Evolutionary conservation across 2,888 invertebrate genomes (phyloP).

Genomic region (Agrypnus murinus): DNA sequence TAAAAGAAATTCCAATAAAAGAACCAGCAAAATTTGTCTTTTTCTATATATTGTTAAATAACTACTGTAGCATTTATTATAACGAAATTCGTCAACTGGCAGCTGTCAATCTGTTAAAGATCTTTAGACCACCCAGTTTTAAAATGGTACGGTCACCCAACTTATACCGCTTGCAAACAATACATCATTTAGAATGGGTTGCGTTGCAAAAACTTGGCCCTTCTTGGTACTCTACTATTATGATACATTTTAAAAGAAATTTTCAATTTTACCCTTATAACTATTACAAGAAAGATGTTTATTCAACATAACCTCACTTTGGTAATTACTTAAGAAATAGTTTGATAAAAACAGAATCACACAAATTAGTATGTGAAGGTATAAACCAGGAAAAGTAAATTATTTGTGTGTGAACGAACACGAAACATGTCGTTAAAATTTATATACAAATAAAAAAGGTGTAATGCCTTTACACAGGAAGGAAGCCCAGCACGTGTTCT

Average conservation of each 20-base stretch:
- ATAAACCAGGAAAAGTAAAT: constrained; percentile 2
- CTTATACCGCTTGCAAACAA: constrained; percentile 53
- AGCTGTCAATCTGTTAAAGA: constrained; percentile 55
- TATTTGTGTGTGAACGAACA: constrained; percentile 20
- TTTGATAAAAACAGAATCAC: neutral
- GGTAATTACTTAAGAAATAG: too few relatives aligned
- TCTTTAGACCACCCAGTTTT: constrained; percentile 54
- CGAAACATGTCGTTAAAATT: constrained; percentile 3
- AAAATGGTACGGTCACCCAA: constrained; percentile 50
- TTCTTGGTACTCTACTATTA: constrained; percentile 28
- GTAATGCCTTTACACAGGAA: too few relatives aligned
- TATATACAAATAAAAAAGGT: too few relatives aligned
- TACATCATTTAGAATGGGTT: constrained; percentile 52
- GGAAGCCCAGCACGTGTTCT: too few relatives aligned
- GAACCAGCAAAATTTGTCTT: neutral
- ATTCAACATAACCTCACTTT: too few relatives aligned
- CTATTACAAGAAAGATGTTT: too few relatives aligned
- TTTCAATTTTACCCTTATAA: neutral
- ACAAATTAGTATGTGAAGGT: neutral
- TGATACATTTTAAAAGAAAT: constrained; percentile 23
- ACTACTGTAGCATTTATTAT: constrained; percentile 1
- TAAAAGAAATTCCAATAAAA: too few relatives aligned
- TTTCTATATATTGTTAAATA: neutral
- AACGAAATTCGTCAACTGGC: constrained; percentile 53
- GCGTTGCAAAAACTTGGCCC: constrained; percentile 45